These are phyloP conservation scores for Bembecia ichneumoniformis DNA, from an alignment of 2,888 invertebrate genomes.

Conservation along the genomic window DNA sequence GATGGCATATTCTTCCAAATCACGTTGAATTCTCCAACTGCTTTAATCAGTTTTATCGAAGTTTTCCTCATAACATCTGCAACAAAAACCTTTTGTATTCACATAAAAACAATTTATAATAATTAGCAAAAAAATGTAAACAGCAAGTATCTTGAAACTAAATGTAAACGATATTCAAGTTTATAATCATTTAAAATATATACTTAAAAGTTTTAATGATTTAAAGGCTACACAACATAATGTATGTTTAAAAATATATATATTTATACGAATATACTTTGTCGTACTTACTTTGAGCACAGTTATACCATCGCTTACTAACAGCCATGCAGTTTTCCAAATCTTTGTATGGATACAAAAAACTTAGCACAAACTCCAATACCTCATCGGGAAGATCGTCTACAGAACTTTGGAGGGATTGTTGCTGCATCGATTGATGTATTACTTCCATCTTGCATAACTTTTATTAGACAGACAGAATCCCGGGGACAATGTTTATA, in stretches of 20 bases:
- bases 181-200: background rate
- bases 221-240: background rate
- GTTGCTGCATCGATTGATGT: conserved; percentile 37
- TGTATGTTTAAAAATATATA: background rate
- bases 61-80: conserved; percentile 85
- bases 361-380: conserved; percentile 90
- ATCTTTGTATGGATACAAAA: conserved; percentile 92
- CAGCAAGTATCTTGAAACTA: too few species aligned
- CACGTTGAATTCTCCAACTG: conserved; percentile 82
- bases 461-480: background rate
- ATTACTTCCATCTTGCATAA: conserved; percentile 41
- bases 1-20: conserved; percentile 79
- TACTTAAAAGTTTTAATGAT: background rate
- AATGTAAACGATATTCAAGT: background rate
- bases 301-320: conserved; percentile 87
- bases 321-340: conserved; percentile 88
- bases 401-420: conserved; percentile 42
- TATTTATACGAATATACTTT: too few species aligned
- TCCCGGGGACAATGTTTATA: background rate
- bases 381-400: conserved; percentile 93
- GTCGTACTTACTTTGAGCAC: conserved; percentile 82
- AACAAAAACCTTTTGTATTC: conserved; percentile 17
- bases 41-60: conserved; percentile 81
- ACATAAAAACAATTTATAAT: too few species aligned
- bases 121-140: too few species aligned